A percentile compares a stretch with the other conserved stretches of the same genome.
These are phyloP conservation scores for Lethenteron reissneri DNA, from an alignment of 2,113 vertebrate genomes.

Conservation along the genomic window DNA sequence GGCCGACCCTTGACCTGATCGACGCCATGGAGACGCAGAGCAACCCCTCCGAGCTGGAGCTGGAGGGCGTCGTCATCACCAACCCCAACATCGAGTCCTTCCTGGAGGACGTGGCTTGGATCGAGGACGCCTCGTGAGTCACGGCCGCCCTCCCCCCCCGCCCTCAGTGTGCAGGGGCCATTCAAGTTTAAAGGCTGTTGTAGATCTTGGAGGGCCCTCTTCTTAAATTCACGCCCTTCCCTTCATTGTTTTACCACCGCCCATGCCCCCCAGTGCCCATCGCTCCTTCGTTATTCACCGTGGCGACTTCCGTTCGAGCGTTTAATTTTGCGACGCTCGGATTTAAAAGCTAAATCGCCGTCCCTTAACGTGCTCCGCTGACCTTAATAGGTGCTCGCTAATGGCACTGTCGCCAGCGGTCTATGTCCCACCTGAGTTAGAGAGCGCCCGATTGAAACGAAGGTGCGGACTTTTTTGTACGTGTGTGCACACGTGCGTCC, in stretches of 20 bases:
- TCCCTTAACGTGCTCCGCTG: too few species aligned
- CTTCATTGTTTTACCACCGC: background rate
- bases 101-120: conserved; percentile 86
- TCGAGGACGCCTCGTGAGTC: conserved; percentile 83
- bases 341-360: too few species aligned
- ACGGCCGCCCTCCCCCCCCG: background rate
- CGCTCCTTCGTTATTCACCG: background rate
- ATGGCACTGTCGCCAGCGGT: too few species aligned
- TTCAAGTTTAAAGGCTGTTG: background rate
- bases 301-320: too few species aligned
- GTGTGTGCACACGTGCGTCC: too few species aligned
- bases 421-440: too few species aligned
- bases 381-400: too few species aligned
- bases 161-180: background rate
- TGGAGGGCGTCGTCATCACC: conserved; percentile 85
- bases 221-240: too few species aligned
- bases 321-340: too few species aligned
- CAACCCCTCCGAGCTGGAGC: conserved; percentile 68
- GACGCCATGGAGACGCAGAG: conserved; percentile 68
- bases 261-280: background rate
- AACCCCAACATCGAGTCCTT: conserved; percentile 93
- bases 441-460: too few species aligned
- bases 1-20: conserved; percentile 74
- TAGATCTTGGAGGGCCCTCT: too few species aligned
- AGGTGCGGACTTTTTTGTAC: too few species aligned